Percentiles rank a stretch among this genome's conserved stretches.
These are phyloP conservation scores for Dendrocincla tyrannina DNA, from an alignment of 2,797 vertebrate genomes.

Conservation along the genomic window DNA sequence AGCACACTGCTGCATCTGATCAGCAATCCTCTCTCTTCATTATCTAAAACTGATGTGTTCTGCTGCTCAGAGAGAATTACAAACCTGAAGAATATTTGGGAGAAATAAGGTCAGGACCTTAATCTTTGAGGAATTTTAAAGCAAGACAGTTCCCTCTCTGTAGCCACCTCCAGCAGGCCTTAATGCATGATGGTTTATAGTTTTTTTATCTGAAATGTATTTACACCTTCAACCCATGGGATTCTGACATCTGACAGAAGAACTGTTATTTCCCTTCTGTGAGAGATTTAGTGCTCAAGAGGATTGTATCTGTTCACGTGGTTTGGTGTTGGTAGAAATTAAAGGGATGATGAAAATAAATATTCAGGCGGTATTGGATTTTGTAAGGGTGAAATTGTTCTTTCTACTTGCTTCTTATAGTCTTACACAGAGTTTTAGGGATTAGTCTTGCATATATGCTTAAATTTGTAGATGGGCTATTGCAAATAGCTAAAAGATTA, in stretches of 20 bases:
- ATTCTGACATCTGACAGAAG: neutral
- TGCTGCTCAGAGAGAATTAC: slow-evolving; percentile 16
- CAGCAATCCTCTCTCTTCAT: neutral
- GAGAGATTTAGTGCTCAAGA: neutral
- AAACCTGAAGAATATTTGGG: slow-evolving; percentile 32
- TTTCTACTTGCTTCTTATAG: neutral
- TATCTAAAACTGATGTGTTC: slow-evolving; percentile 42
- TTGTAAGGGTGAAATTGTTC: neutral
- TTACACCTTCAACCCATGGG: neutral
- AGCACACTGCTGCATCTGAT: neutral
- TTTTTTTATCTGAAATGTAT: slow-evolving; percentile 23
- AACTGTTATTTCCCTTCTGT: neutral
- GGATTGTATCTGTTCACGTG: neutral
- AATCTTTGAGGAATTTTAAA: slow-evolving; percentile 23
- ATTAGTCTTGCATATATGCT: neutral
- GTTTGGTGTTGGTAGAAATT: neutral
- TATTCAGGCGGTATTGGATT: neutral
- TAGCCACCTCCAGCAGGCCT: neutral
- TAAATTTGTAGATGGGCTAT: neutral
- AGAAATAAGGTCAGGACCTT: slow-evolving; percentile 47
- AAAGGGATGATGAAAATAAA: slow-evolving; percentile 1
- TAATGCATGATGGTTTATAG: neutral
- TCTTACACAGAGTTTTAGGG: neutral
- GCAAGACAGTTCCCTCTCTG: neutral
- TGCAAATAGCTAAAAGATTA: neutral